Evolutionary conservation across 30 jellyfish, hydroid and myxozoan species (phyloP), one percentile per base, ranked within the genome.

Genomic region (Aurelia aurita complex sp. Pacific): DNA sequence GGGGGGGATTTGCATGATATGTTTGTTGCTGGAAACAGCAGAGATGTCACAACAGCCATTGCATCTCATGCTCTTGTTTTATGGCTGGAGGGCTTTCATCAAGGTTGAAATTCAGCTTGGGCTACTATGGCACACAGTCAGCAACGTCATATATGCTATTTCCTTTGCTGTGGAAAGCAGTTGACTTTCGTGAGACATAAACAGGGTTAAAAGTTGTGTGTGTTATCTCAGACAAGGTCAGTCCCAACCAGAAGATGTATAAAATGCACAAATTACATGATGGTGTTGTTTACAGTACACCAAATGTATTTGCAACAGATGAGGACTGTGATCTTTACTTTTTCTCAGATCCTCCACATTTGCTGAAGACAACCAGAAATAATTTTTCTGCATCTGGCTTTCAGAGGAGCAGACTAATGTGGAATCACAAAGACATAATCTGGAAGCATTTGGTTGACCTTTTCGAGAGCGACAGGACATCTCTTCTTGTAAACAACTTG

Each of bases 141-240:
- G 52, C 57, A 52, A 68, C 78, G 1, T 29, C 57, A 15, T 19
- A 57, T 12, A 68, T 68, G 57, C 78, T 68, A 5, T 68, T 15
- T 68, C 17, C 78, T 40, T 68, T 68, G 38, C 0, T 35, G 57
- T 68, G 78, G 78, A 34, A 68, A 35, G 78, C 78, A 18, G 57
- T 68, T 63, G 29, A 0, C 0, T 23, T 23, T 23, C 0, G 29
- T 23, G 29, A 23, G 29, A 23, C 29, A 23, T 23, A 23, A 0
- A 0, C 29, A 23, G 29, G 29, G 29, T 23, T 23, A 23, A 23
- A 23, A 23, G 29, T 23, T 23, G 29, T 23, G 29, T 23, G 29
- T 23, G 29, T 23, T 23, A 0, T 23, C 29, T 23, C 29, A 23
- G 73, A 63, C 29, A 63, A 63, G 73, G 73, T 1, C 13, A 55